A percentile compares a stretch with the other conserved stretches of the same genome.
Conservation (phyloP, 2,888 invertebrate genomes). For the Rapana venosa region DNA sequence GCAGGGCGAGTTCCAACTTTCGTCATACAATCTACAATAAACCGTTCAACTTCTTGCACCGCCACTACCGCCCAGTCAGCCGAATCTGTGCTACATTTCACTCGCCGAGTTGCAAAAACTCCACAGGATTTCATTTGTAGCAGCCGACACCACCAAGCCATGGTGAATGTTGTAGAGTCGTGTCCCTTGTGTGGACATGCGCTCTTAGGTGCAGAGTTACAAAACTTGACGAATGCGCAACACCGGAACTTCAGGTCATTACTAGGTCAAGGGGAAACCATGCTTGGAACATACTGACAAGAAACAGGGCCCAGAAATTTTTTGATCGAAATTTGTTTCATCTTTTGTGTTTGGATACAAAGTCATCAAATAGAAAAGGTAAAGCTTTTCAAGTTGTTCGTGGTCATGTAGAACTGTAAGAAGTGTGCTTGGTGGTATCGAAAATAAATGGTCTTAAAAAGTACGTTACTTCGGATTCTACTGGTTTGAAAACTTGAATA, state of each 20-base stretch:
- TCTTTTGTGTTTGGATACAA: background rate
- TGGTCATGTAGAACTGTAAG: background rate
- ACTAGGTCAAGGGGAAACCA: constrained; percentile 12
- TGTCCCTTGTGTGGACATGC: background rate
- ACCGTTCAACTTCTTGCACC: constrained; percentile 45
- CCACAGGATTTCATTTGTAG: background rate
- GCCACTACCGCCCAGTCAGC: constrained; percentile 52
- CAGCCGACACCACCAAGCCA: constrained; percentile 28
- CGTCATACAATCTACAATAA: constrained; percentile 48
- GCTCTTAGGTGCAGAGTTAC: background rate
- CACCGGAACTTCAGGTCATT: background rate
- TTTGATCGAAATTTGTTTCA: background rate
- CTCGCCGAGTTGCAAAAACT: background rate
- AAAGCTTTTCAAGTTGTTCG: background rate
- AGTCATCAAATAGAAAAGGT: background rate
- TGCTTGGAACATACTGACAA: background rate
- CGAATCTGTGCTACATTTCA: constrained; percentile 24
- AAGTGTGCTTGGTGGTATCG: background rate
- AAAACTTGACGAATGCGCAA: constrained; percentile 26
- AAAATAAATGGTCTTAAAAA: background rate
- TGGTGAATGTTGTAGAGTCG: background rate
- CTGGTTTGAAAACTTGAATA: background rate
- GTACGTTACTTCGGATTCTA: background rate
- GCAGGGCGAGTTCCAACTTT: constrained; percentile 49
- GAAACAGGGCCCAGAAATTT: background rate